Base-by-base conservation (phyloP, 2,113 vertebrate genomes). In the Oceanodroma tethys region DNA sequence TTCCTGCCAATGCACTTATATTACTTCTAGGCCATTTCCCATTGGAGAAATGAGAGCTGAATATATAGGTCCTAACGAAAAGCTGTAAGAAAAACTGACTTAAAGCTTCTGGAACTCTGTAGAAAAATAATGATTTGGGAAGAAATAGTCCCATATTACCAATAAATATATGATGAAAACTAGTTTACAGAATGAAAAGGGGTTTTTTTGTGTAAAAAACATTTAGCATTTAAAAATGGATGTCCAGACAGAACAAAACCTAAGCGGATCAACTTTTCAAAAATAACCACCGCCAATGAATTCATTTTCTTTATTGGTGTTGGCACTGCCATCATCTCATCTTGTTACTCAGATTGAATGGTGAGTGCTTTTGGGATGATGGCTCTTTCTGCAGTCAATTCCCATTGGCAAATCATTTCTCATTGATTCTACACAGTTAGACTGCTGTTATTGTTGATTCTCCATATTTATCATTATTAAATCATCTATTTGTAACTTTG, bases 21-120 rank as follows among this genome's bases (percentile, higher is more conserved):
- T 68, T 88, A 93, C 79, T 89, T 86, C 52, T 87, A 86, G 68
- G 50, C 55, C n/a, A 84, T 94, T 92, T 96, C 72, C 91, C 68
- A 42, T 5, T 93, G 86, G 72, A 95, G 59, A 78, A 92, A 74
- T 59, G 48, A 94, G 42, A 95, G 65, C 50, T 59, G 65, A 96
- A 81, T 89, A 34, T 30, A 89, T 22, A 84, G 68, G 84, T 81
- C 1, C 11, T 84, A 96, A 91, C 52, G 68, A 91, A 96, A 96
- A 94, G 63, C 80, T 81, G 42, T 74, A 93, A 89, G 48, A 88
- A 93, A 82, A 81, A 62, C 38, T 89, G 80, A 92, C 83, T 76
- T 92, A 95, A 71, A 58, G 29, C 38, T 95, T 92, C 71, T 88
- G 72, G 59, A 88, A 81, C 32, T 83, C 80, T 62, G 19, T 23